These are phyloP conservation scores for Ginglymostoma cirratum DNA, from an alignment of 2,113 vertebrate species.

Conservation along the genomic window DNA sequence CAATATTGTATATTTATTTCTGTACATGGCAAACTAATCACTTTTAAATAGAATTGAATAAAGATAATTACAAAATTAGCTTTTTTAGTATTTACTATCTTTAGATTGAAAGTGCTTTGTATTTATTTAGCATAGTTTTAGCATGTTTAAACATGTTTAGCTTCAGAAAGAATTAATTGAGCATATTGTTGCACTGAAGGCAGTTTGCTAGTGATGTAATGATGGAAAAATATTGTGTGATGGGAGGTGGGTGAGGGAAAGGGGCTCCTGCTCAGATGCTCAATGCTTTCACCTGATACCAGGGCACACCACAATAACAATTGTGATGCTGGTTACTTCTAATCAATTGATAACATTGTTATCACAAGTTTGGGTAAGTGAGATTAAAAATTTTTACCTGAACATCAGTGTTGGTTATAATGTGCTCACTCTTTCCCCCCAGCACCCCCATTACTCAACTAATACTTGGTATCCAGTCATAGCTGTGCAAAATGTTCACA, in stretches of 20 bases:
- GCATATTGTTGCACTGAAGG: too few species aligned
- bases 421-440: neutral
- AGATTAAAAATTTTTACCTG: neutral
- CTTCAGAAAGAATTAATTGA: neutral
- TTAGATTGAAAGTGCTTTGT: neutral
- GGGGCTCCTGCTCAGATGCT: neutral
- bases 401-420: neutral
- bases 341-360: neutral
- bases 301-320: neutral
- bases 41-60: neutral
- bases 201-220: neutral
- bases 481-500: neutral
- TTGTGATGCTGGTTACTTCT: neutral
- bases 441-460: neutral
- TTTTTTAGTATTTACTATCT: neutral
- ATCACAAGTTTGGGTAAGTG: neutral
- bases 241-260: neutral
- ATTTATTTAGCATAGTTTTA: too few species aligned
- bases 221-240: neutral
- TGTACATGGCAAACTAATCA: neutral
- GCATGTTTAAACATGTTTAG: neutral
- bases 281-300: neutral
- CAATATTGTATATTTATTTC: neutral
- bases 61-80: neutral
- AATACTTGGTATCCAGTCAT: neutral